Evolutionary conservation across 2,113 vertebrate species (phyloP).

Genomic region (Chloebia gouldiae): DNA sequence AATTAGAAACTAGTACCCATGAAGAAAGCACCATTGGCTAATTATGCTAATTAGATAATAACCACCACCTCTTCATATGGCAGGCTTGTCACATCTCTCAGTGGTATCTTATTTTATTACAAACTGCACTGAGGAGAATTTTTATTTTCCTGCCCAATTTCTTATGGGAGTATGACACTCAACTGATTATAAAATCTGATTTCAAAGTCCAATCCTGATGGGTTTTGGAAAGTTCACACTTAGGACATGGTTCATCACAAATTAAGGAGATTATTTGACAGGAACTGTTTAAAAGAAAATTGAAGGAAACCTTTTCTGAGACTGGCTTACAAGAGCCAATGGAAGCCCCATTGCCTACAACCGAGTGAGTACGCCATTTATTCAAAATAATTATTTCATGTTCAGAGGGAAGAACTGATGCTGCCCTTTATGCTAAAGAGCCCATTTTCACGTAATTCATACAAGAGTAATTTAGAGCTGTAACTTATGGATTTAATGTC

Average conservation of each 20-base stretch:
- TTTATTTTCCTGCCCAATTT: neutral
- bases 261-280: neutral
- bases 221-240: neutral
- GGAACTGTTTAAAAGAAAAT: neutral
- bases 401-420: neutral
- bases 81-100: neutral
- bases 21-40: slow-evolving; percentile 25
- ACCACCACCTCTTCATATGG: neutral
- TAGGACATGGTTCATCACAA: neutral
- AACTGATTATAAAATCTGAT: neutral
- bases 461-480: neutral
- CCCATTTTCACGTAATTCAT: neutral
- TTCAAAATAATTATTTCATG: neutral
- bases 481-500: neutral
- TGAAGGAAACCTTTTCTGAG: neutral
- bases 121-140: neutral
- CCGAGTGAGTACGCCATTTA: neutral
- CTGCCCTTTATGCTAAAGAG: neutral
- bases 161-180: neutral
- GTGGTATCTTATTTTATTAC: neutral
- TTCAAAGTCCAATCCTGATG: neutral
- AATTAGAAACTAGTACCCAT: slow-evolving; percentile 44
- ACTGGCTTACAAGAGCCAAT: neutral
- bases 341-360: neutral
- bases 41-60: slow-evolving; percentile 54